Conservation (phyloP, 1,140 invertebrate genomes). For the Diprion similis region DNA sequence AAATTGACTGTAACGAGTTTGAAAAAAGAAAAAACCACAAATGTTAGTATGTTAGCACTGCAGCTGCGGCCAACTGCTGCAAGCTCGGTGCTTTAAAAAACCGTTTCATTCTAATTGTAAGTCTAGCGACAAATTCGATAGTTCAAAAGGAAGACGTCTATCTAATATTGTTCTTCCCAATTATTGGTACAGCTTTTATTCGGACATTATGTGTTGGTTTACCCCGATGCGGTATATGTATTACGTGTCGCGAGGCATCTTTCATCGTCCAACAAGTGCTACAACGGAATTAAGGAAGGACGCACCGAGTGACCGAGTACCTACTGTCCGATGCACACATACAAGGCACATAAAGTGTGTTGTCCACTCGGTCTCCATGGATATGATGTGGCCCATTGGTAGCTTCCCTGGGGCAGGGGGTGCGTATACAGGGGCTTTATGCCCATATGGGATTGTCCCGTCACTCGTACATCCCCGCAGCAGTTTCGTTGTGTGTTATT, state of each 20-base stretch:
- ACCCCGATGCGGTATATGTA: slow-evolving; percentile 24
- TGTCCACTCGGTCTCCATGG: slow-evolving; percentile 47
- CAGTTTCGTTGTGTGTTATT: too few species aligned
- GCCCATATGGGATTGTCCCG: background rate
- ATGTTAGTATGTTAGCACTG: too few species aligned
- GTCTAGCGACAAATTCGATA: too few species aligned
- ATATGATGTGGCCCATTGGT: slow-evolving; percentile 27
- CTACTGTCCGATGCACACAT: background rate
- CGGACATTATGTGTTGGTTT: background rate
- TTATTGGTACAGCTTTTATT: too few species aligned
- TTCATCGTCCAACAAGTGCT: slow-evolving; percentile 11
- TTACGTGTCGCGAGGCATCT: slow-evolving; percentile 25
- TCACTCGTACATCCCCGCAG: background rate
- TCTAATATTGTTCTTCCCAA: too few species aligned
- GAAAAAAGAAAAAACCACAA: too few species aligned
- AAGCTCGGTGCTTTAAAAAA: too few species aligned
- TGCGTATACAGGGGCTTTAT: background rate
- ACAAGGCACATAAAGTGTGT: slow-evolving; percentile 6
- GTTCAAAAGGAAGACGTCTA: too few species aligned
- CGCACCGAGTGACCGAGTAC: background rate
- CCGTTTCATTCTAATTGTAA: too few species aligned
- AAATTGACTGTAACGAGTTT: too few species aligned
- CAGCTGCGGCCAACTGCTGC: too few species aligned
- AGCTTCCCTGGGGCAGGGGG: background rate
- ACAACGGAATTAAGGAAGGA: background rate